Percentiles rank a stretch among this genome's conserved stretches.
Conservation (phyloP, 2,888 invertebrate genomes). For the Erebia ligea region DNA sequence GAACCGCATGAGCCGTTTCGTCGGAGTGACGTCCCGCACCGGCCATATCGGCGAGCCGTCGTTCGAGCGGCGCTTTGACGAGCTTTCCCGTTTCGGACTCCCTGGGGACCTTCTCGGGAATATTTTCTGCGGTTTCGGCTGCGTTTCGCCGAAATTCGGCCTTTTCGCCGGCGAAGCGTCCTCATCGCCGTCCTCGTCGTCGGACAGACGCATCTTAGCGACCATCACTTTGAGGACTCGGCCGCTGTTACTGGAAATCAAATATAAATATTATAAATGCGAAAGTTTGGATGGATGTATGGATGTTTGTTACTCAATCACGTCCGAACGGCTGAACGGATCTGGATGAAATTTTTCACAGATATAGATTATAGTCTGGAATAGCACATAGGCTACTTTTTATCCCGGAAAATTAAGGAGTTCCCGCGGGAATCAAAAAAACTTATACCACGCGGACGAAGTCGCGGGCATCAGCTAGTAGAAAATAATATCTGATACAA, state of each 20-base stretch:
- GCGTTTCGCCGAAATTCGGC: constrained; percentile 9
- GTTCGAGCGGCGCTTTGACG: background rate
- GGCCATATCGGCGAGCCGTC: constrained; percentile 26
- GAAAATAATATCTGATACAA: no score
- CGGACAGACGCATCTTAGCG: constrained; percentile 61
- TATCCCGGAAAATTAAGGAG: no score
- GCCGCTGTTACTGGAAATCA: constrained; percentile 51
- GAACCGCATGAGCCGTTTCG: constrained; percentile 47
- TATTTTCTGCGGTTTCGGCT: constrained; percentile 17
- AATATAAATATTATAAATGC: no score
- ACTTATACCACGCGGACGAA: no score
- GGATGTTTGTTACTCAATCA: no score
- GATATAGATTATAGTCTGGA: no score
- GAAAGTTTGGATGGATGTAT: no score
- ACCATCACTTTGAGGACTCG: constrained; percentile 71
- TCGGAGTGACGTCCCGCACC: constrained; percentile 44
- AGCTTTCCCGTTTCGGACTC: background rate
- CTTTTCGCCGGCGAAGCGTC: constrained; percentile 29
- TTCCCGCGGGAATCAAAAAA: no score
- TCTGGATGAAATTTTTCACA: no score
- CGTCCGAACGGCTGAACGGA: no score
- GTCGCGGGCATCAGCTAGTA: no score
- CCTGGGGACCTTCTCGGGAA: background rate
- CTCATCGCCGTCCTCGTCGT: constrained; percentile 45
- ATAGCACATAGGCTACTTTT: no score